phyloP scores from a whole-genome alignment of 2,888 invertebrate genomes.

The Hyalella azteca region DNA sequence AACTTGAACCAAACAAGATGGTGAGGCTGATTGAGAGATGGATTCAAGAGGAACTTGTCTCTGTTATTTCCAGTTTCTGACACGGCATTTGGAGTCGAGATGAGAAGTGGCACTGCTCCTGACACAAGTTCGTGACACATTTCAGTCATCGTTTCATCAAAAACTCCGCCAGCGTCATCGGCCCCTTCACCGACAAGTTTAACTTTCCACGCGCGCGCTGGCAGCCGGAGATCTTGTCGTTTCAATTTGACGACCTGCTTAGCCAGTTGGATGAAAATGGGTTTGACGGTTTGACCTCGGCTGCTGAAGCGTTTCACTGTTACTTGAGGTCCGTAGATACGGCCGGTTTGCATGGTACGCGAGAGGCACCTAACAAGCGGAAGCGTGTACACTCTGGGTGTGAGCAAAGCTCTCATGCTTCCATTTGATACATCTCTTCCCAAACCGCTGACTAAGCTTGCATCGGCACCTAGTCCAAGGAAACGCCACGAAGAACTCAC shows the following conservation, averaged over 20 bases:
- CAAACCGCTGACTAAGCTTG: slow-evolving; percentile 32
- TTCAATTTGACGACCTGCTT: slow-evolving; percentile 70
- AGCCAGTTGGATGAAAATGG: slow-evolving; percentile 71
- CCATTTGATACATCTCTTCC: slow-evolving; percentile 46
- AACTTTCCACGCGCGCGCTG: slow-evolving; percentile 73
- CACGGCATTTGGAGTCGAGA: slow-evolving; percentile 70
- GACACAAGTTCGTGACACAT: slow-evolving; percentile 72
- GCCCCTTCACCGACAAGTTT: slow-evolving; percentile 73
- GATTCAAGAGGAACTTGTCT: slow-evolving; percentile 71
- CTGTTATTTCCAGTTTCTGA: slow-evolving; percentile 71
- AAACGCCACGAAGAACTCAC: slow-evolving; percentile 64
- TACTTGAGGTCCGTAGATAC: slow-evolving; percentile 72
- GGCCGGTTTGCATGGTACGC: slow-evolving; percentile 73
- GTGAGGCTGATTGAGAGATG: slow-evolving; percentile 67
- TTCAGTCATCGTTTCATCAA: slow-evolving; percentile 74
- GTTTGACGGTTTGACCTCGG: slow-evolving; percentile 68
- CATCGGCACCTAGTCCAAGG: slow-evolving; percentile 42
- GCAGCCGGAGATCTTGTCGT: slow-evolving; percentile 69
- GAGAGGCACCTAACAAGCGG: slow-evolving; percentile 71
- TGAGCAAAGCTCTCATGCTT: slow-evolving; percentile 64
- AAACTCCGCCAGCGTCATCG: slow-evolving; percentile 74
- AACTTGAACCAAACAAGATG: slow-evolving; percentile 70
- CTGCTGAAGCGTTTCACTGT: slow-evolving; percentile 70
- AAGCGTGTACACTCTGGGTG: slow-evolving; percentile 70
- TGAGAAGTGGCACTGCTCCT: slow-evolving; percentile 68